These are phyloP conservation scores for Coremacera marginata DNA, from an alignment of 2,888 invertebrate species.

Conservation along the genomic window DNA sequence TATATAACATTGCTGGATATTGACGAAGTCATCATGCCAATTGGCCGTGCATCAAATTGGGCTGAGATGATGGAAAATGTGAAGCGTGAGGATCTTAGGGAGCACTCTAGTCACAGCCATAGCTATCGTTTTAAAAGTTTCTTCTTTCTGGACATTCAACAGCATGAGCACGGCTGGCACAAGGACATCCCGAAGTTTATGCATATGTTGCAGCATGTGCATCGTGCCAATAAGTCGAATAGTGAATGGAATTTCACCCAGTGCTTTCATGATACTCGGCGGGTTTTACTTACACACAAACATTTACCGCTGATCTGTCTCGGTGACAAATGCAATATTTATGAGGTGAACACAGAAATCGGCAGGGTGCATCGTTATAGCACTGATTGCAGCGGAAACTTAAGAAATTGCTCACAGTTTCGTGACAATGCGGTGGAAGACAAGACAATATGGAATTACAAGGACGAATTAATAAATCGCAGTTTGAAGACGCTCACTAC, in stretches of 20 bases:
- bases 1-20: slow-evolving; percentile 88
- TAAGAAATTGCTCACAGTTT: slow-evolving; percentile 83
- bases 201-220: slow-evolving; percentile 92
- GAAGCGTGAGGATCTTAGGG: slow-evolving; percentile 72
- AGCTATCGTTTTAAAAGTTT: slow-evolving; percentile 88
- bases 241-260: slow-evolving; percentile 90
- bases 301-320: slow-evolving; percentile 89
- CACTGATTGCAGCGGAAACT: slow-evolving; percentile 87
- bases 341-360: slow-evolving; percentile 80
- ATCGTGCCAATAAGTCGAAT: slow-evolving; percentile 87
- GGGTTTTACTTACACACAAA: slow-evolving; percentile 87
- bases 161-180: slow-evolving; percentile 78
- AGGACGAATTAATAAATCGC: slow-evolving; percentile 77
- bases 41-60: slow-evolving; percentile 76
- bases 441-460: slow-evolving; percentile 86
- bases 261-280: slow-evolving; percentile 89
- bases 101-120: slow-evolving; percentile 71
- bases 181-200: slow-evolving; percentile 82
- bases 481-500: slow-evolving; percentile 76
- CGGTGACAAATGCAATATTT: slow-evolving; percentile 79
- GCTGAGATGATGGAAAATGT: slow-evolving; percentile 78
- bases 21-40: slow-evolving; percentile 92
- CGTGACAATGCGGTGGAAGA: slow-evolving; percentile 83
- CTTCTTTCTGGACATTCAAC: slow-evolving; percentile 87
- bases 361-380: slow-evolving; percentile 93